Conservation (phyloP, 2,797 vertebrate species). For the Monodelphis domestica region DNA sequence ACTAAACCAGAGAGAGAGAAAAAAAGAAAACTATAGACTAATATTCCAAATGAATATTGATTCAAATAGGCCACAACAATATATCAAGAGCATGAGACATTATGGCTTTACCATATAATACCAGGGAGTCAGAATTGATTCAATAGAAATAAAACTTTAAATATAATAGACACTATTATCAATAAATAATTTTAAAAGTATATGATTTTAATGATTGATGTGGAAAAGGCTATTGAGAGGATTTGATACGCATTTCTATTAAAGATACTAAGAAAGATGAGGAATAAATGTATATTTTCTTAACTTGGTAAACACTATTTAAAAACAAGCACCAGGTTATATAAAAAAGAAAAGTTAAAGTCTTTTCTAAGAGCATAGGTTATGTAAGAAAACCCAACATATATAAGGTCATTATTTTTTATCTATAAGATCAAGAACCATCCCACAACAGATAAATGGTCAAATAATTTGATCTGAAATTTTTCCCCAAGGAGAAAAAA, state of each 20-base stretch:
- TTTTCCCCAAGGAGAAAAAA: no score
- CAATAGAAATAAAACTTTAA: background rate
- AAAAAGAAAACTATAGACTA: background rate
- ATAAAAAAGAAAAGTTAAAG: background rate
- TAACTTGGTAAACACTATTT: background rate
- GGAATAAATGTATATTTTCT: background rate
- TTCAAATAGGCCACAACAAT: background rate
- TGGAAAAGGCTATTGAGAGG: background rate
- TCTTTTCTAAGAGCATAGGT: background rate
- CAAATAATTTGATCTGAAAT: no score
- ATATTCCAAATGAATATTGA: background rate
- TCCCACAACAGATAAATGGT: no score
- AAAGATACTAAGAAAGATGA: background rate
- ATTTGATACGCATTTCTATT: background rate
- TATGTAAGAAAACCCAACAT: background rate
- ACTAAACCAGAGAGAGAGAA: background rate
- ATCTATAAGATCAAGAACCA: no score
- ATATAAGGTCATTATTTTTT: no score
- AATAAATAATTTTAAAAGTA: background rate
- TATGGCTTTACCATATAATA: background rate
- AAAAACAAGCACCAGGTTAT: background rate
- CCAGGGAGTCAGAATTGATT: background rate
- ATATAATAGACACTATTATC: background rate
- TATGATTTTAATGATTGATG: background rate
- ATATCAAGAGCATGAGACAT: background rate